Conservation (phyloP, 2,797 vertebrate genomes). For the Hyperoplus immaculatus region DNA sequence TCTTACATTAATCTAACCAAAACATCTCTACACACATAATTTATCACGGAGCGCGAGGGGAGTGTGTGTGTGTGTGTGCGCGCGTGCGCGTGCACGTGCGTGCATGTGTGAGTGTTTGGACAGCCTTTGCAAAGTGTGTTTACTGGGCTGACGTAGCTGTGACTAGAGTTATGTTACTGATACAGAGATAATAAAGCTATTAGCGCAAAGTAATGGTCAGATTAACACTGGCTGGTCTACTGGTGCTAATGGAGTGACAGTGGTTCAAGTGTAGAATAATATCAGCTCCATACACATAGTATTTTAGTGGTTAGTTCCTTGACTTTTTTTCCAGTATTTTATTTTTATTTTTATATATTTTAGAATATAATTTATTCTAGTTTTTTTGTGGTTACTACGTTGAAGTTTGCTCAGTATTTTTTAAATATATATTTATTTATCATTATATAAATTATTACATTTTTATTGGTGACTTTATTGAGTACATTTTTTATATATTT, state of each 20-base stretch:
- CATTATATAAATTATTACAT: no score
- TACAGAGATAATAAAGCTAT: slow-evolving; percentile 27
- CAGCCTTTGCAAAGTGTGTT: slow-evolving; percentile 19
- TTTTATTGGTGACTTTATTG: no score
- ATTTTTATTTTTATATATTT: no score
- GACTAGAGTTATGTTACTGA: slow-evolving; percentile 42
- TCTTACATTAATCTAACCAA: slow-evolving; percentile 69
- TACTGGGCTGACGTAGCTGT: slow-evolving; percentile 19
- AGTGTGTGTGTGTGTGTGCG: slow-evolving; percentile 27
- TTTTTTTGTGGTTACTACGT: no score
- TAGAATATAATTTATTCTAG: no score
- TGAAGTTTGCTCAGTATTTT: no score
- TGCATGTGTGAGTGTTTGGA: no score
- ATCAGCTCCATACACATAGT: not conserved
- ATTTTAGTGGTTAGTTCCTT: not conserved
- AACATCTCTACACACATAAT: slow-evolving; percentile 68
- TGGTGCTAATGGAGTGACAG: slow-evolving; percentile 12
- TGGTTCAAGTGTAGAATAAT: not conserved
- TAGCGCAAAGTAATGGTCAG: slow-evolving; percentile 30
- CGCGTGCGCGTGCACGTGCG: slow-evolving; percentile 21
- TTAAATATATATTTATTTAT: no score
- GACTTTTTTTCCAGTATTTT: not conserved
- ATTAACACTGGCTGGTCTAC: slow-evolving; percentile 21
- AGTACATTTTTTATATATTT: not conserved
- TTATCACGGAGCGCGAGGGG: slow-evolving; percentile 36